These are phyloP conservation scores for Ectobius pallidus DNA, from an alignment of 2,888 invertebrate genomes.

Conservation along the genomic window DNA sequence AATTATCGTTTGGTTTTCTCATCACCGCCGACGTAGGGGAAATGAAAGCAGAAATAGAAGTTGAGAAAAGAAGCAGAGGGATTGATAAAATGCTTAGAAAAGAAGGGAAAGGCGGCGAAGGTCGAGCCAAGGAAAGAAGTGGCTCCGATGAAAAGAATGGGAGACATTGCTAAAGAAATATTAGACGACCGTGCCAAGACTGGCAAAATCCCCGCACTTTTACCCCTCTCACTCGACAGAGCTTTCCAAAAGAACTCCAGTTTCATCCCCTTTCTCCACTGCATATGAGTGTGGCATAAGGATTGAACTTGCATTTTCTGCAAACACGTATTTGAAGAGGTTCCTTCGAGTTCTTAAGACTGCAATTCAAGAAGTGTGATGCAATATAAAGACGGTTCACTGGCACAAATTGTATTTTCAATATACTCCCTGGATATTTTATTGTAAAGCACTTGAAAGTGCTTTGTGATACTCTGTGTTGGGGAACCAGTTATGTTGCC, in stretches of 20 bases:
- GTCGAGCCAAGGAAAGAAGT: slow-evolving; percentile 45
- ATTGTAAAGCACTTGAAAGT: neutral
- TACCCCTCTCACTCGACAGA: neutral
- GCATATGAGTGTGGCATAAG: neutral
- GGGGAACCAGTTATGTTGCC: too few species aligned
- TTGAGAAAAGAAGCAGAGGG: slow-evolving; percentile 41
- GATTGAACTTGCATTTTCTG: neutral
- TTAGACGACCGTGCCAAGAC: slow-evolving; percentile 40
- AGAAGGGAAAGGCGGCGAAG: slow-evolving; percentile 40
- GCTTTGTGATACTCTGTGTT: neutral
- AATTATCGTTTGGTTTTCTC: slow-evolving; percentile 42
- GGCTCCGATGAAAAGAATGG: slow-evolving; percentile 34
- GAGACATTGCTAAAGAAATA: slow-evolving; percentile 37
- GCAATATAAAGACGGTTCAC: neutral
- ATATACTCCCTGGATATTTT: neutral
- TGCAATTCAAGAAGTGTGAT: neutral
- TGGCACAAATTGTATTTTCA: neutral
- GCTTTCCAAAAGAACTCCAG: neutral
- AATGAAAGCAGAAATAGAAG: slow-evolving; percentile 45
- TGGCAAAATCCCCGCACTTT: slow-evolving; percentile 12
- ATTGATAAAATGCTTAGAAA: too few species aligned
- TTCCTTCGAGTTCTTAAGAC: neutral
- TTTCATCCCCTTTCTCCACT: neutral
- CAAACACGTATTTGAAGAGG: slow-evolving; percentile 29
- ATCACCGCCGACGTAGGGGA: slow-evolving; percentile 41